Evolutionary conservation across 2,888 invertebrate genomes (phyloP), one percentile per base, ranked within the genome.

Genomic region (Drosophila emarginata): DNA sequence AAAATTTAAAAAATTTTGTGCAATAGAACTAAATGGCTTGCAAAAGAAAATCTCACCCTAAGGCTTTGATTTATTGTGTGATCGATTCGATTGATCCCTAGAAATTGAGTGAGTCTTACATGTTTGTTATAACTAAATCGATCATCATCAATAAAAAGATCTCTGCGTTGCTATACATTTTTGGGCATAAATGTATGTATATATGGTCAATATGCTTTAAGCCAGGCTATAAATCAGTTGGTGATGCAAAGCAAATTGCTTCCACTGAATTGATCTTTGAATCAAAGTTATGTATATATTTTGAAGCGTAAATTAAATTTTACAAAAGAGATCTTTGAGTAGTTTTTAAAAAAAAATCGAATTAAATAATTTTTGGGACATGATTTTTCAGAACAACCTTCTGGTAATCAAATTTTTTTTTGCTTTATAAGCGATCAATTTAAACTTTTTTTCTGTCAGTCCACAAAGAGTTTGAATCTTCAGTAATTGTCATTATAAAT

Each of bases 171-270:
- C 4, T 18, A 11, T 45, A 45, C 12, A 18, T 12, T 12, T 12
- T 21, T 18, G 21, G 1, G 2, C 11, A 6, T 45, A 21, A 4
- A 12, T 58, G 52, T n/a, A n/a, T n/a, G n/a, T n/a, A 9, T 18
- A 21, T 11, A 12, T 58, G 52, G 68, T 57, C 32, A 62, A 56
- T 53, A 37, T 36, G 21, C 54, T 45, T 12, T 45, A 18, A 12
- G 18, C 14, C 18, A 36, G 45, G 4, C 39, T 36, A 58, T 61
- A 52, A 40, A 53, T 45, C 57, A 32, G 32, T 32, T 9, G 2
- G 11, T 45, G 54, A 56, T 61, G 60, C 9, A 11, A 0, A 32
- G 32, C 7, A 32, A 32, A 32, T 32, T 32, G 32, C 32, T 32
- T 32, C 32, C 32, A 9, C 9, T 32, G 32, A 32, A 66, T 45